Conservation (phyloP, 2,888 invertebrate genomes). For the Noctua pronuba region DNA sequence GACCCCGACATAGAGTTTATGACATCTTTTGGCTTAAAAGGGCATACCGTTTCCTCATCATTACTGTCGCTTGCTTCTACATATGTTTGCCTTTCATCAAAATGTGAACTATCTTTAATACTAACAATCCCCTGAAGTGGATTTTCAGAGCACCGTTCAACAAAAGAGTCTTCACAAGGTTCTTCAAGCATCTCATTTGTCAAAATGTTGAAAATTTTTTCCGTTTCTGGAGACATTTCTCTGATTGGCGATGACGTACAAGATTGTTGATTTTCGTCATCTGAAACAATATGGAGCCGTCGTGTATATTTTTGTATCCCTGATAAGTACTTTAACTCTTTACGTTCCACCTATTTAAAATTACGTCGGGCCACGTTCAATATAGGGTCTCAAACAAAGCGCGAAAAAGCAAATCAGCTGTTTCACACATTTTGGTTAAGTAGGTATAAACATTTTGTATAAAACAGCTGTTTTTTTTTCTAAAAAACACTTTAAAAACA, state of each 20-base stretch:
- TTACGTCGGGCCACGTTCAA: slow-evolving; percentile 37
- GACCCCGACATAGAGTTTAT: slow-evolving; percentile 40
- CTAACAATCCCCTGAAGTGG: slow-evolving; percentile 41
- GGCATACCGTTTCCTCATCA: slow-evolving; percentile 45
- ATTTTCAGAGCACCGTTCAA: slow-evolving; percentile 40
- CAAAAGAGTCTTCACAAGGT: slow-evolving; percentile 40
- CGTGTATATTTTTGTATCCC: slow-evolving; percentile 36
- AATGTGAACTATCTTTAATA: slow-evolving; percentile 47
- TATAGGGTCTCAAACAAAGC: slow-evolving; percentile 35
- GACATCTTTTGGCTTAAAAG: slow-evolving; percentile 45
- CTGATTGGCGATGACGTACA: slow-evolving; percentile 46
- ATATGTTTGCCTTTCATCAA: slow-evolving; percentile 39
- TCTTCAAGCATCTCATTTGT: slow-evolving; percentile 44
- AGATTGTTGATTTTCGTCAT: slow-evolving; percentile 48
- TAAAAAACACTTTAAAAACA: slow-evolving; percentile 35
- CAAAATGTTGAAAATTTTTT: slow-evolving; percentile 43
- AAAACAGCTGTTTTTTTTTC: slow-evolving; percentile 38
- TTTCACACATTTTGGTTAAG: slow-evolving; percentile 34
- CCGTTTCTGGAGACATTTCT: slow-evolving; percentile 48
- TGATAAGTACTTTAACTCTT: slow-evolving; percentile 45
- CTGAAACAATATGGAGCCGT: slow-evolving; percentile 41
- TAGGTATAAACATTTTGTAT: slow-evolving; percentile 37
- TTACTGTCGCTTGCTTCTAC: slow-evolving; percentile 46
- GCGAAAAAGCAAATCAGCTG: slow-evolving; percentile 24
- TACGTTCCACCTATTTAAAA: slow-evolving; percentile 43